These are phyloP conservation scores for Uloborus plumipes DNA, from an alignment of 2,888 invertebrate species.

Conservation along the genomic window DNA sequence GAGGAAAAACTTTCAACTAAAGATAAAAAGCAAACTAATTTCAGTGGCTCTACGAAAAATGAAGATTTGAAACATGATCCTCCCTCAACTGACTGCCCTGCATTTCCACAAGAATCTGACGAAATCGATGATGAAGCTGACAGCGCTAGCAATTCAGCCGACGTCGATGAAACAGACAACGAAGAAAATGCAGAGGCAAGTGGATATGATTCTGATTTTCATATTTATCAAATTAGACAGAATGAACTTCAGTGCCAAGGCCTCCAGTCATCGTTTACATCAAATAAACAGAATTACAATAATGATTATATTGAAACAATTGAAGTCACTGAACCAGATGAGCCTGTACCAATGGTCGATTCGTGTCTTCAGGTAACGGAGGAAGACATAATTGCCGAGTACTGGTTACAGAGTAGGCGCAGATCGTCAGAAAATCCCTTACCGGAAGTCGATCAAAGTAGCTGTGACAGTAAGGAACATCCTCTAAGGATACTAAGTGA, in stretches of 20 bases:
- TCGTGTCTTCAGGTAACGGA: constrained; percentile 88
- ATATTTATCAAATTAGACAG: constrained; percentile 43
- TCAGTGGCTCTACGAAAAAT: constrained; percentile 1
- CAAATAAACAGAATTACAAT: neutral
- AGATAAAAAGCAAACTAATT: constrained; percentile 24
- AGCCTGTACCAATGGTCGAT: constrained; percentile 88
- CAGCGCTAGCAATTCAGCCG: constrained; percentile 63
- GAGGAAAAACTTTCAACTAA: constrained; percentile 29
- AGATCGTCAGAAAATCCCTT: constrained; percentile 76
- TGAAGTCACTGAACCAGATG: constrained; percentile 83
- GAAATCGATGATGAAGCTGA: constrained; percentile 50
- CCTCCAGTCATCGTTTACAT: constrained; percentile 11
- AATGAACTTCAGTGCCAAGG: constrained; percentile 23
- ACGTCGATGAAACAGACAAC: constrained; percentile 64
- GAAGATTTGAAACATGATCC: constrained; percentile 8
- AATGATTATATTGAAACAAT: constrained; percentile 76
- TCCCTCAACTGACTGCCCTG: constrained; percentile 8
- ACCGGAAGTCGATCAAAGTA: constrained; percentile 81
- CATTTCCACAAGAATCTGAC: constrained; percentile 21
- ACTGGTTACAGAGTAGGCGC: constrained; percentile 67
- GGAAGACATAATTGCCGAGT: constrained; percentile 88
- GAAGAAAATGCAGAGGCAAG: constrained; percentile 59
- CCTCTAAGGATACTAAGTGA: constrained; percentile 89
- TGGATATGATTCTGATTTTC: constrained; percentile 54
- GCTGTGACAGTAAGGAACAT: constrained; percentile 77